Evolutionary conservation across 2,888 invertebrate genomes (phyloP), one percentile per base, ranked within the genome.

Genomic region (Apoda limacodes): DNA sequence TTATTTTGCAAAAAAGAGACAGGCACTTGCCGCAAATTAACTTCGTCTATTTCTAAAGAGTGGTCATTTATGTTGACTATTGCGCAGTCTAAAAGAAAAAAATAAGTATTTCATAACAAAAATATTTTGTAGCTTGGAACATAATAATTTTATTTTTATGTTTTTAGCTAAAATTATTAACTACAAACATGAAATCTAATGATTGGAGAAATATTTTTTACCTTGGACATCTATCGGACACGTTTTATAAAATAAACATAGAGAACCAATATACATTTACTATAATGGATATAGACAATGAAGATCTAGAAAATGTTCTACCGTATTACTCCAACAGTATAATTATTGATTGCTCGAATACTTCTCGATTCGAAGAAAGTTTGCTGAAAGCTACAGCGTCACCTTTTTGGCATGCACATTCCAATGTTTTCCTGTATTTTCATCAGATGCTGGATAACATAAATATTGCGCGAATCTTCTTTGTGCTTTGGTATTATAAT

Each of bases 331-430:
- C 71, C 0, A 67, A 67, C 29, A 32, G 54, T 3, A 47, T 74
- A 13, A 22, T 72, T 3, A 50, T 75, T 1, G 49, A 44, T 20
- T 63, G 62, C 19, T 26, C 30, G 5, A 47, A 59, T 36, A 53
- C 64, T 27, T 39, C 34, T 4, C 49, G 67, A 10, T 65, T 64
- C 39, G 64, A 69, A 50, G 37, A 50, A n/a, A 52, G 52, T n/a
- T 32, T 75, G 6, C 38, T 38, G 2, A 62, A 62, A 48, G 36
- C 55, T 2, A 36, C 53, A 20, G 40, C 33, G 5, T 41, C 52
- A 2, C 55, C 64, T 0, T 65, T 64, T 38, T 75, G 70, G 69
- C 63, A 75, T 42, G 61, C 74, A 4, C 53, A 50, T 4, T 44
- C 70, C 4, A 58, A 69, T 20, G 39, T 71, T 4, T 45, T 75